Evolutionary conservation across 2,797 vertebrate genomes (phyloP).

Genomic region (Paguma larvata): DNA sequence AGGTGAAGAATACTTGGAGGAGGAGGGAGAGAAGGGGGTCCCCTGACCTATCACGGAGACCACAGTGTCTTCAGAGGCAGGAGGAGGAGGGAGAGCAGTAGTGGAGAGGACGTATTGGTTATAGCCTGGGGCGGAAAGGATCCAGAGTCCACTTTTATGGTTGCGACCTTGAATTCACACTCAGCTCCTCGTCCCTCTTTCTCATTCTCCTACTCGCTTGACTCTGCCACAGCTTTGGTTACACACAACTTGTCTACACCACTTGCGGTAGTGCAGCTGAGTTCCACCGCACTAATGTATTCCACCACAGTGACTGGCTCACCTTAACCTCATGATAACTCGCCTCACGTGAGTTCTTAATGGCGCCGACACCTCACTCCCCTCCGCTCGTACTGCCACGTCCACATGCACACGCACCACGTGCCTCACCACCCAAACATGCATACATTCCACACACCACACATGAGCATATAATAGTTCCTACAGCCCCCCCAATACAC

Average conservation of each 20-base stretch:
- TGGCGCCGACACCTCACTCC: rapidly evolving
- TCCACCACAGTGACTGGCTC: not conserved
- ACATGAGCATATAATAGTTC: no score
- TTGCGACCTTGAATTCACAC: not conserved
- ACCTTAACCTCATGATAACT: not conserved
- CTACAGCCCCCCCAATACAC: no score
- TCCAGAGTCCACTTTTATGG: not conserved
- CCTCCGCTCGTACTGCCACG: not conserved
- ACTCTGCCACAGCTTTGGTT: not conserved
- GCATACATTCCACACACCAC: no score
- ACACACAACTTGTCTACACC: not conserved
- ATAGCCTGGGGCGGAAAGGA: not conserved
- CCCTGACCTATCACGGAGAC: rapidly evolving
- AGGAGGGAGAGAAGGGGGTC: not conserved
- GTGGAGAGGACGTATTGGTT: no score
- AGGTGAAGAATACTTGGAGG: not conserved
- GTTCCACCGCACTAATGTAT: not conserved
- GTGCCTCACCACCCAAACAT: not conserved
- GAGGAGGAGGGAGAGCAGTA: rapidly evolving
- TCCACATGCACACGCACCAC: not conserved
- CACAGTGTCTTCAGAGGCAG: not conserved
- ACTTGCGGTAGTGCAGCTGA: not conserved
- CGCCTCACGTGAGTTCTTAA: not conserved
- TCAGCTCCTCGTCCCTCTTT: not conserved
- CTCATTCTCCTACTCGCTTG: not conserved